Evolutionary conservation across 2,797 vertebrate species (phyloP), one percentile per base, ranked within the genome.

Genomic region (Peromyscus aztecus): DNA sequence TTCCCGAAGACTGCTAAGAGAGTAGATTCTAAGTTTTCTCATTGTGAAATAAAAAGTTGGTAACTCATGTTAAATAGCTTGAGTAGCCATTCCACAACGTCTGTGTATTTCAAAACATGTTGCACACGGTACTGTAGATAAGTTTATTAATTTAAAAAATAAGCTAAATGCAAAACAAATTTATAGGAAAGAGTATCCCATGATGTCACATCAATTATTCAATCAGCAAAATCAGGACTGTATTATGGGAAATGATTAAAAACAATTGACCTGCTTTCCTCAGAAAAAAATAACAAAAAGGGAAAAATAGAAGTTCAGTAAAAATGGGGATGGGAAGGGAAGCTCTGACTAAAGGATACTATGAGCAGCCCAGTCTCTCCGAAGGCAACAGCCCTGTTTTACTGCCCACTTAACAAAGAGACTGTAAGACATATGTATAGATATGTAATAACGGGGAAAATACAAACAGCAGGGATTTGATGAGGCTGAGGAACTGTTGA

Each of bases 221-320:
- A 81, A 10, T 95, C 49, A 85, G 52, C 27, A 90, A 82, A 75
- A 73, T 88, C 17, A 69, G 34, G 24, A 73, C 67, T 63, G 2
- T 61, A 43, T 87, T 23, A n/a, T n/a, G 12, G 24, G n/a, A 80
- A 71, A 93, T 23, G n/a, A 16, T 84, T 43, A 1, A 59, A 61
- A 46, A 77, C n/a, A 82, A 61, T 46, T 90, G 81, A n/a, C 19
- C 16, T 94, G 31, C 6, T 83, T 96, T 94, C 71, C 78, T 94
- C 69, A 65, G 61, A 40, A 34, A 90, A 83, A 14, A 59, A 89
- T 6, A 95, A 80, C 46, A 91, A 77, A 29, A 65, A 75, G 63
- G 21, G 55, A 37, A 75, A 76, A 59, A 34, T n/a, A 19, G 49
- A 52, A 67, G 43, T 73, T 34, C 40, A 73, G 75, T 67, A 89